Conservation (phyloP, 2,797 vertebrate genomes). For the Myotis findleyi region DNA sequence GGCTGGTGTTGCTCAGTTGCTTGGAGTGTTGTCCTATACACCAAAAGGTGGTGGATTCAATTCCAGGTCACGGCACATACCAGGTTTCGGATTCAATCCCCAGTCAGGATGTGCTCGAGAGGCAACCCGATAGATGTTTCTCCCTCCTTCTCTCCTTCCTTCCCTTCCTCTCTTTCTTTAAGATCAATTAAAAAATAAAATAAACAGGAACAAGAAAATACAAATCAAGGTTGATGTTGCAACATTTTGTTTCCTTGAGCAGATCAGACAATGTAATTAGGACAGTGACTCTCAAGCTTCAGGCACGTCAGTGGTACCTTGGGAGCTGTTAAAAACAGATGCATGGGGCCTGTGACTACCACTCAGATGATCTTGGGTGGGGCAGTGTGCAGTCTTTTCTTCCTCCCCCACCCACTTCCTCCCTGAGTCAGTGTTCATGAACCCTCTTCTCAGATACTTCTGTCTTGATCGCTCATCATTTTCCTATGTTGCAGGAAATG, state of each 20-base stretch:
- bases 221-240: background rate
- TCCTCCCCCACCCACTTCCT: conserved; percentile 54
- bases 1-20: background rate
- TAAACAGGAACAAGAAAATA: background rate
- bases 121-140: background rate
- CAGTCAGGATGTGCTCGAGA: background rate
- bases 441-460: conserved; percentile 55
- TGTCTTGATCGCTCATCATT: conserved; percentile 25
- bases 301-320: background rate
- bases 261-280: background rate
- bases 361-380: background rate
- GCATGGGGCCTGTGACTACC: background rate
- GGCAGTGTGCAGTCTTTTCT: conserved; percentile 32
- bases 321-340: background rate
- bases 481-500: conserved; percentile 46
- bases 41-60: background rate
- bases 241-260: conserved; percentile 36
- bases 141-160: background rate
- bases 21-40: background rate
- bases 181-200: background rate
- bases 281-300: background rate
- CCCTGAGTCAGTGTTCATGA: conserved; percentile 62
- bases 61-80: background rate
- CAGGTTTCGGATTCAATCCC: background rate
- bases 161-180: background rate